Base-by-base conservation (phyloP, 2,888 invertebrate species). In the Caradrina clavipalpis region DNA sequence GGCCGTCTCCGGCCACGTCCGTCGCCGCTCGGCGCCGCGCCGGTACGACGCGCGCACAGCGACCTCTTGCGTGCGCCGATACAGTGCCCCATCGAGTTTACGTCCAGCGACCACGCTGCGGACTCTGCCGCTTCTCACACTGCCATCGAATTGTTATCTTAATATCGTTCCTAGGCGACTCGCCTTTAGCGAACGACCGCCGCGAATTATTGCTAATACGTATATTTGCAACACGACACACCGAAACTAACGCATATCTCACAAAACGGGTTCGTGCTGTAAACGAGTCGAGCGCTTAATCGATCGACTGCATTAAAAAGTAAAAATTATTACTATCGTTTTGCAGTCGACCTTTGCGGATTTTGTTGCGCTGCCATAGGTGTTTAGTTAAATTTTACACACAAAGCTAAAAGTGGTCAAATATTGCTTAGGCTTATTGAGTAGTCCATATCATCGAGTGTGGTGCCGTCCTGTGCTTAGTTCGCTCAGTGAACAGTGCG, bases 301-400 rank as follows among this genome's bases (percentile, higher is more conserved):
- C 95, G 95, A 95, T 95, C 94, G 94, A 90, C 94, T 93, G 93
- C 94, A 94, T 94, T 93, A 92, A 94, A 93, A 93, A 93, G 88
- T 90, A 88, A 89, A 93, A 93, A 90, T 89, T 93, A 89, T 94
- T 94, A 92, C 91, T 92, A 91, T 93, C 91, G 84, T 92, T 93
- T 92, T 89, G 91, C 91, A 88, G 90, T 88, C 87, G 86, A 86
- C 85, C 84, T 93, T 93, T 91, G 88, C 92, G 88, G 87, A 90
- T 93, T 95, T 92, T 88, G 90, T 95, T 94, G 91, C 91, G 88
- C 90, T 92, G 87, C 86, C 83, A 85, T 87, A 89, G 86, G 86
- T 84, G 85, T 87, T 86, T 85, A 87, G 89, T 93, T 88, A 78
- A 74, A 88, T 82, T 86, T 84, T 81, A 87, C 73, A 83, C 85